phyloP scores from a whole-genome alignment of 2,797 vertebrate species.

The Coregonus suidteri region DNA sequence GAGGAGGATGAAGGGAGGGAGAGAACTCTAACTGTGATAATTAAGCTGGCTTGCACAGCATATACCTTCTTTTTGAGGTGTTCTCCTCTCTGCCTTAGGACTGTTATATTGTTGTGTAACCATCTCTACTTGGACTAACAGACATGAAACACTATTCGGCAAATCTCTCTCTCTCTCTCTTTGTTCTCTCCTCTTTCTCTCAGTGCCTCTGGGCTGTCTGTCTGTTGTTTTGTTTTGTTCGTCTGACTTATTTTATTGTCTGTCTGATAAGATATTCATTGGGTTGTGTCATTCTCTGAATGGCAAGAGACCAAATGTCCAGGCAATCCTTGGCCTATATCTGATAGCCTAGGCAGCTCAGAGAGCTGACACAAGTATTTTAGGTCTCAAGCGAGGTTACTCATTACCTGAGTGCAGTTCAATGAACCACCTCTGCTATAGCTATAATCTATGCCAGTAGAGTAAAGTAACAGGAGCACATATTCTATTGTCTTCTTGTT shows the following conservation, averaged over 20 bases:
- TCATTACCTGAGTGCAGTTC: background rate
- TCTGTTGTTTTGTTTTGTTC: background rate
- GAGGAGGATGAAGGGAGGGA: background rate
- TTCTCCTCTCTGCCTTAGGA: background rate
- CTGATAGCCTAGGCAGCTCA: background rate
- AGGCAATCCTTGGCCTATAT: background rate
- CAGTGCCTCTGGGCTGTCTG: background rate
- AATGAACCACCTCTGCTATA: background rate
- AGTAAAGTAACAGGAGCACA: no score
- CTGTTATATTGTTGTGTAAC: conserved; percentile 7
- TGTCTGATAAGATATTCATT: background rate
- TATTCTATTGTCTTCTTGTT: no score
- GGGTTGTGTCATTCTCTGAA: background rate
- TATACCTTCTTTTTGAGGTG: background rate
- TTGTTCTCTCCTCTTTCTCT: background rate
- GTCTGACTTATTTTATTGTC: no score
- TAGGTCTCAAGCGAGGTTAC: background rate
- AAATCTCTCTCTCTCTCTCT: background rate
- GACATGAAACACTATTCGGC: conserved; percentile 44
- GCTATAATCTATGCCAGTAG: no score
- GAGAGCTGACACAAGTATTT: background rate
- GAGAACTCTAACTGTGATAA: conserved; percentile 26
- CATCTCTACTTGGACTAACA: conserved; percentile 37
- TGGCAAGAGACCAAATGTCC: background rate
- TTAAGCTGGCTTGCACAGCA: background rate